Conservation (phyloP, 2,888 invertebrate species). For the Clivina fossor region DNA sequence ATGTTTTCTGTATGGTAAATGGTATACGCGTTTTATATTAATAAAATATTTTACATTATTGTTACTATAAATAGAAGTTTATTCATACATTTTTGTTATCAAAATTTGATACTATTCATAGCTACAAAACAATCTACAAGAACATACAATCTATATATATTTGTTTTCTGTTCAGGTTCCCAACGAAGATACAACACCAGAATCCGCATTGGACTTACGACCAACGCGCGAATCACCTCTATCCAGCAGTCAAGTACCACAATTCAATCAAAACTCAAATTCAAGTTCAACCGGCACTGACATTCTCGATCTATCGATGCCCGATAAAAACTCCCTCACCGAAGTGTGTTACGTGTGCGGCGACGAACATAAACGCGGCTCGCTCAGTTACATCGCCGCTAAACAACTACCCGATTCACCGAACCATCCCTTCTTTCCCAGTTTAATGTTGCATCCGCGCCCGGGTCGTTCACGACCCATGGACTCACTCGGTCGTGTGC, state of each 20-base stretch:
- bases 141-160: too few species aligned
- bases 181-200: slow-evolving; percentile 40
- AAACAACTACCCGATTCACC: slow-evolving; percentile 56
- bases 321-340: slow-evolving; percentile 86
- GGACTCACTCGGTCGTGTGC: slow-evolving; percentile 74
- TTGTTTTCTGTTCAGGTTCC: slow-evolving; percentile 31
- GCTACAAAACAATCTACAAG: too few species aligned
- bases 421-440: slow-evolving; percentile 71
- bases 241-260: slow-evolving; percentile 45
- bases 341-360: slow-evolving; percentile 91
- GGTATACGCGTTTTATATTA: too few species aligned
- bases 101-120: too few species aligned
- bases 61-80: too few species aligned
- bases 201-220: slow-evolving; percentile 60
- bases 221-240: slow-evolving; percentile 53
- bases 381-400: slow-evolving; percentile 69
- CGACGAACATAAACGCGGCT: slow-evolving; percentile 82
- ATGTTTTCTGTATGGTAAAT: too few species aligned
- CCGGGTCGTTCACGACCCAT: slow-evolving; percentile 84
- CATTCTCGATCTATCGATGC: slow-evolving; percentile 87
- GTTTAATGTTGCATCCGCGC: slow-evolving; percentile 77
- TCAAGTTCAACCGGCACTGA: slow-evolving; percentile 75
- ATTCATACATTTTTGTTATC: too few species aligned
- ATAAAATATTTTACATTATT: too few species aligned
- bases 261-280: slow-evolving; percentile 51